A percentile compares a stretch with the other conserved stretches of the same genome.
Conservation (phyloP, 2,888 invertebrate species). For the Linnaemya vulpina region DNA sequence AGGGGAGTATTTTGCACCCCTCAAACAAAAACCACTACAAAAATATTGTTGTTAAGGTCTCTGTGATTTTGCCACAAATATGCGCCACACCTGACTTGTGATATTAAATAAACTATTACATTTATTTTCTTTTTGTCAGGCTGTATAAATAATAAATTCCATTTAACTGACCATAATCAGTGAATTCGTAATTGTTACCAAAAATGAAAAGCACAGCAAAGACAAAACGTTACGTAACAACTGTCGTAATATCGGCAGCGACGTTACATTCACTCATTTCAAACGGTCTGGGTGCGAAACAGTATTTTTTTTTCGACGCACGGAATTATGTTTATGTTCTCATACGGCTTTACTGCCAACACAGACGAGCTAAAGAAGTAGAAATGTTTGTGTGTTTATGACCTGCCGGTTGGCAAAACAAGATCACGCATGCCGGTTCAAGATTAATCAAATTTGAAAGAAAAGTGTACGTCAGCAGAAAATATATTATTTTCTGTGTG, state of each 20-base stretch:
- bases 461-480: slow-evolving; percentile 4
- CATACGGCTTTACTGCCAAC: not conserved
- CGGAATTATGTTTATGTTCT: too few relatives aligned
- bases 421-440: not conserved
- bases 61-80: not conserved
- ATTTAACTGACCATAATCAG: slow-evolving; percentile 58
- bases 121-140: not conserved
- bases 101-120: not conserved
- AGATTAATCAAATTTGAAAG: not conserved
- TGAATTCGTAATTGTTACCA: slow-evolving; percentile 48
- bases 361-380: not conserved
- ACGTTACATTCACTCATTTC: not conserved
- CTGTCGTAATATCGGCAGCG: not conserved
- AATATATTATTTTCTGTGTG: not conserved
- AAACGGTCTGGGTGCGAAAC: not conserved
- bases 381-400: not conserved
- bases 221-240: slow-evolving; percentile 7
- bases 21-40: too few relatives aligned
- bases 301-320: not conserved
- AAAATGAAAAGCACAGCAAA: not conserved
- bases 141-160: slow-evolving; percentile 25
- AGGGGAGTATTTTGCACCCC: too few relatives aligned
- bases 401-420: not conserved
- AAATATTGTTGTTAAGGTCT: not conserved
- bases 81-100: not conserved